phyloP scores from a whole-genome alignment of 2,113 vertebrate genomes.

The Clarias macrocephalus region DNA sequence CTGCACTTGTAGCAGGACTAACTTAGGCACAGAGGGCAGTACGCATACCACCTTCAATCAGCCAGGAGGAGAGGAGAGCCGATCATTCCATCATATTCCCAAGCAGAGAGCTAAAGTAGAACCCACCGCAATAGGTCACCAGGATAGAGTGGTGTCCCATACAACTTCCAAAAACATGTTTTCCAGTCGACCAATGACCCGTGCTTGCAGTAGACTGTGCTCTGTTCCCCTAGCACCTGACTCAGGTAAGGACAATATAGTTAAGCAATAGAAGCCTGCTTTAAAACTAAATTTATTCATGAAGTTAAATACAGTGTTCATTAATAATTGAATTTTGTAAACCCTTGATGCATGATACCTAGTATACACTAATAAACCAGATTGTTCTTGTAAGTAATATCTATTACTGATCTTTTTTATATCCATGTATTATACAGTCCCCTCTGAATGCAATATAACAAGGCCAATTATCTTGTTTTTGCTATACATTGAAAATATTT shows the following conservation, averaged over 20 bases:
- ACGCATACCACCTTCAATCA: slow-evolving; percentile 25
- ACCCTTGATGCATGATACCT: background rate
- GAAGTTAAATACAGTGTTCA: background rate
- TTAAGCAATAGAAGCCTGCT: background rate
- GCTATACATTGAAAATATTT: background rate
- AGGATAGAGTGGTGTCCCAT: slow-evolving; percentile 62
- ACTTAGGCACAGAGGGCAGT: slow-evolving; percentile 21
- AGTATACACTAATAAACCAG: background rate
- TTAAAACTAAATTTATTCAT: background rate
- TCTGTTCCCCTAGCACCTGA: slow-evolving; percentile 84
- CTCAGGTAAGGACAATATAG: slow-evolving; percentile 77
- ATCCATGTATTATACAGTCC: background rate
- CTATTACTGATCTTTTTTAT: background rate
- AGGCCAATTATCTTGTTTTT: background rate
- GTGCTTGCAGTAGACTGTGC: slow-evolving; percentile 87
- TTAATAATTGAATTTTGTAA: background rate
- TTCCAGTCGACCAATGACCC: slow-evolving; percentile 87
- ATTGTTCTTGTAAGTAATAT: background rate
- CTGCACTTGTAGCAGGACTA: slow-evolving; percentile 51
- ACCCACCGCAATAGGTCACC: slow-evolving; percentile 54
- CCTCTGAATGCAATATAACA: background rate
- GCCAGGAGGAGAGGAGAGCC: slow-evolving; percentile 9
- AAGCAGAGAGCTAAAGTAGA: slow-evolving; percentile 32
- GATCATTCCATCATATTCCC: background rate
- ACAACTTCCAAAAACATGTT: slow-evolving; percentile 71